Conservation (phyloP, 2,797 vertebrate genomes). For the Amphiprion clarkii region DNA sequence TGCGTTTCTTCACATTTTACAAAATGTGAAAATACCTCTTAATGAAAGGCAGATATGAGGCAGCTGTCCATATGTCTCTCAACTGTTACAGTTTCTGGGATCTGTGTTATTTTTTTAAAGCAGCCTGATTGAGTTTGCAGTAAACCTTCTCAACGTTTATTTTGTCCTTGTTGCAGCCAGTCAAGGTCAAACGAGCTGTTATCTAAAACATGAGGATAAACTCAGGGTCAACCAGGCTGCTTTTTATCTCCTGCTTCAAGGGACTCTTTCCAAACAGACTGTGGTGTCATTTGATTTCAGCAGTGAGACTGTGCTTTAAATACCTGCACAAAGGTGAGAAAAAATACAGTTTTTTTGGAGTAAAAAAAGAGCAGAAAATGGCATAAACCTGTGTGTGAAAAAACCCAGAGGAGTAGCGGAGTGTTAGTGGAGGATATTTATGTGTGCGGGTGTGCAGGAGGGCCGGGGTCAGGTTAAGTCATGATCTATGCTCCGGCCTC, state of each 20-base stretch:
- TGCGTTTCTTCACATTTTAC: background rate
- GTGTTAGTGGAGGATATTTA: conserved; percentile 32
- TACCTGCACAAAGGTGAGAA: background rate
- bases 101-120: conserved; percentile 5
- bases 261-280: conserved; percentile 45
- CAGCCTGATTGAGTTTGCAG: conserved; percentile 17
- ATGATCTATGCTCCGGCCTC: conserved; percentile 58
- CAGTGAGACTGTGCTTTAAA: conserved; percentile 12
- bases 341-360: background rate
- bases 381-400: background rate
- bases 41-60: background rate
- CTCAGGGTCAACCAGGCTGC: conserved; percentile 67
- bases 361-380: background rate
- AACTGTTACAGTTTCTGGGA: background rate
- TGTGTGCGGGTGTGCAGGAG: conserved; percentile 39
- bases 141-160: conserved; percentile 47
- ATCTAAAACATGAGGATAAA: conserved; percentile 70
- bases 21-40: conserved; percentile 1
- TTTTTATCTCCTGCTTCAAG: conserved; percentile 54
- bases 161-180: conserved; percentile 62
- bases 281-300: conserved; percentile 34
- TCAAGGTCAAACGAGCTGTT: conserved; percentile 75
- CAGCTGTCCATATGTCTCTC: no score
- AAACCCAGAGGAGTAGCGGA: conserved; percentile 1
- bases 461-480: conserved; percentile 58